These are phyloP conservation scores for Actinostola sp. DNA, from an alignment of 92 coral and sea anemone genomes.

Conservation along the genomic window DNA sequence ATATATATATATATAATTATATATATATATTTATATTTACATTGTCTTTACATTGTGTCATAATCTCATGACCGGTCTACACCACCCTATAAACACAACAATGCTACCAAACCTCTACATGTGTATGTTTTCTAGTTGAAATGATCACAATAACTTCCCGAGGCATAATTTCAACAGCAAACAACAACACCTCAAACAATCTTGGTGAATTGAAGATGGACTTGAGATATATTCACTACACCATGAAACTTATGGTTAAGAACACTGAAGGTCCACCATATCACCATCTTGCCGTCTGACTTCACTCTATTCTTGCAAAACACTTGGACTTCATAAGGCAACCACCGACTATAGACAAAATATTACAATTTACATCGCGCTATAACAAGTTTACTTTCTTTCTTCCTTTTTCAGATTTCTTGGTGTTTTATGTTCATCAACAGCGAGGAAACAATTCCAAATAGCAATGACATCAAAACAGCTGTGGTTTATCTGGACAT, in stretches of 20 bases:
- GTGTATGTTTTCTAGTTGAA: too few relatives aligned
- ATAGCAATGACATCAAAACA: neutral
- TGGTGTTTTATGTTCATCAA: conserved; percentile 1
- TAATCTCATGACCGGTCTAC: conserved; percentile 12
- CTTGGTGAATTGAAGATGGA: too few relatives aligned
- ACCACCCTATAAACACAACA: neutral
- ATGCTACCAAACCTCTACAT: neutral
- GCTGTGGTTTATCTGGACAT: neutral
- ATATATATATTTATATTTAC: conserved; percentile 14
- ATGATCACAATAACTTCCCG: too few relatives aligned
- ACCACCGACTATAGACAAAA: neutral
- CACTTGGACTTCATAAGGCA: conserved; percentile 1
- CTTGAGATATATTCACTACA: too few relatives aligned
- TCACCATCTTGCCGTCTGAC: too few relatives aligned
- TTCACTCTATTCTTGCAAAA: too few relatives aligned
- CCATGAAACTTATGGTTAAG: too few relatives aligned
- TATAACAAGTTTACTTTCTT: conserved; percentile 1
- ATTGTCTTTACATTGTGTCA: conserved; percentile 15
- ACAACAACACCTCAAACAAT: too few relatives aligned
- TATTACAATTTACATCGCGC: conserved; percentile 1
- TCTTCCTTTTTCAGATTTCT: neutral
- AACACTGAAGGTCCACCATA: too few relatives aligned
- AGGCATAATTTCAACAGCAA: too few relatives aligned
- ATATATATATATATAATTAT: conserved; percentile 22
- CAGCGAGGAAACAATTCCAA: neutral